Conservation (phyloP, 2,797 vertebrate genomes). For the Okamejei kenojei region DNA sequence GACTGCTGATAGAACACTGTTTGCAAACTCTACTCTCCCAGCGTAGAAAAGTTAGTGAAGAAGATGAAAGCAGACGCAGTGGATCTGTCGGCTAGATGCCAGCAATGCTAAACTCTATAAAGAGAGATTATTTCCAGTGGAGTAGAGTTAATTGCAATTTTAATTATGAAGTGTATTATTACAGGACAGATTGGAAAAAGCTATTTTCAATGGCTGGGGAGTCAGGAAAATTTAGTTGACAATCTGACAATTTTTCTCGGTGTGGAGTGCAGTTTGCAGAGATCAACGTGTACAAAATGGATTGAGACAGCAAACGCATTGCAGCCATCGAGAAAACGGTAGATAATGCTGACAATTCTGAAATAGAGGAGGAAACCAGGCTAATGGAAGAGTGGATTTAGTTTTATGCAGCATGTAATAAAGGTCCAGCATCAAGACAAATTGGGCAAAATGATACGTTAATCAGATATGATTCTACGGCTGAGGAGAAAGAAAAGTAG, state of each 20-base stretch:
- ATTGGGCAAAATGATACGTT: neutral
- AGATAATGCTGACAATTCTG: neutral
- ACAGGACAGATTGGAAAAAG: neutral
- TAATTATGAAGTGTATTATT: neutral
- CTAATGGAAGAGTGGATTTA: neutral
- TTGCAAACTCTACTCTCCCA: neutral
- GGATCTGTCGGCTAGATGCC: neutral
- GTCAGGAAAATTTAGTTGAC: neutral
- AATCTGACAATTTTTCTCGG: neutral
- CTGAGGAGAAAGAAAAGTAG: neutral
- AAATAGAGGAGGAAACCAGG: neutral
- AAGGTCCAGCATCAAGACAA: neutral
- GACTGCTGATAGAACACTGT: neutral
- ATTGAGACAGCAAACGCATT: neutral
- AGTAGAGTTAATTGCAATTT: conserved; percentile 2
- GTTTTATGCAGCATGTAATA: neutral
- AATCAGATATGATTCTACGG: neutral
- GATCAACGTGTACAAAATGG: neutral
- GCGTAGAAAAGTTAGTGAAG: neutral
- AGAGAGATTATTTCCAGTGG: neutral
- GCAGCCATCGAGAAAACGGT: neutral
- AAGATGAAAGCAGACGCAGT: neutral
- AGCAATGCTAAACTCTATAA: neutral
- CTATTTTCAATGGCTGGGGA: neutral
- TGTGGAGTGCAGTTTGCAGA: neutral